These are phyloP conservation scores for Riparia riparia DNA, from an alignment of 2,113 vertebrate species.

Conservation along the genomic window DNA sequence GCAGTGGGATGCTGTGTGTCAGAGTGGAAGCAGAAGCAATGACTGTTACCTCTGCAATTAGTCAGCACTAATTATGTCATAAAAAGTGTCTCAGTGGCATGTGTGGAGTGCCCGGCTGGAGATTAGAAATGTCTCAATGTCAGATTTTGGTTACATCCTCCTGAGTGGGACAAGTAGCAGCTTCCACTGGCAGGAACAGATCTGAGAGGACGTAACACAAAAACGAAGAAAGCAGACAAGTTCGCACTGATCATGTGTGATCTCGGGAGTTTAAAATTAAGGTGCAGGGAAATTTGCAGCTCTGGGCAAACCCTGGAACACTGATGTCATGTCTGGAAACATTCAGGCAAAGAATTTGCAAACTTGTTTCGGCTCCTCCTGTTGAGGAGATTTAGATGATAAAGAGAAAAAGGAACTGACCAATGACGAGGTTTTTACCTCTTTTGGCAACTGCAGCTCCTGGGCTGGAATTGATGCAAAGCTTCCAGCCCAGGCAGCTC, in stretches of 20 bases:
- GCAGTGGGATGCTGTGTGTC: neutral
- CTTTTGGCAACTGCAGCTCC: neutral
- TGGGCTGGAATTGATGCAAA: neutral
- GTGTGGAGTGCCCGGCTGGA: neutral
- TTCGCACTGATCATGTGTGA: neutral
- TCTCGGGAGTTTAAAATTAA: neutral
- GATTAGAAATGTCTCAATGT: neutral
- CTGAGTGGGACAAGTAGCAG: neutral
- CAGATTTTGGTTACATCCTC: neutral
- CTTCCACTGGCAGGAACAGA: neutral
- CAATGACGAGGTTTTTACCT: fast-evolving
- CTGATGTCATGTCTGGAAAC: neutral
- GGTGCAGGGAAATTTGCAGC: neutral
- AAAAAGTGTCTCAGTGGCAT: neutral
- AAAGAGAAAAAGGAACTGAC: neutral
- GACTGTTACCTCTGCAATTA: neutral
- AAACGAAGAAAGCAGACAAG: neutral
- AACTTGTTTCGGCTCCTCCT: neutral
- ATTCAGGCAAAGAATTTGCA: neutral
- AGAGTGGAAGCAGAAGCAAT: neutral
- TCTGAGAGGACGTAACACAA: fast-evolving
- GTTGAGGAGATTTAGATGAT: neutral
- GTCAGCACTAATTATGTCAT: neutral
- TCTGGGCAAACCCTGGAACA: neutral
- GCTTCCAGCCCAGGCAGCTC: neutral